These are phyloP conservation scores for Drosophila burlai DNA, from an alignment of 1,140 invertebrate genomes.

Conservation along the genomic window DNA sequence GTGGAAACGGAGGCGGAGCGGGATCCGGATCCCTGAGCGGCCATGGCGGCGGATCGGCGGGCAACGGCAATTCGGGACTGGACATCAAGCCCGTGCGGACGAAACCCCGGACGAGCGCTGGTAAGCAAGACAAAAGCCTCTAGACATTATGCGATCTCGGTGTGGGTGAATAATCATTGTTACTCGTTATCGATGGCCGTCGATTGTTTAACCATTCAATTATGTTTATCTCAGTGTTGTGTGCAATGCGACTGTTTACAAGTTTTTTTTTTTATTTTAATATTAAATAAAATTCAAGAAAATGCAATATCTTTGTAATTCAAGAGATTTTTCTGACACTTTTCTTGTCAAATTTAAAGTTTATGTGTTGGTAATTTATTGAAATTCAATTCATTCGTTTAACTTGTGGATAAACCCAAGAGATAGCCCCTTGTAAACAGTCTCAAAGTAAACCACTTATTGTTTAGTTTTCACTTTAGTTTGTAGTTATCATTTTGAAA, in stretches of 20 bases:
- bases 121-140: conserved; percentile 85
- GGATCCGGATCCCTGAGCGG: conserved; percentile 38
- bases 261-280: no score
- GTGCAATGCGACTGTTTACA: conserved; percentile 24
- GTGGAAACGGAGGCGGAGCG: conserved; percentile 30
- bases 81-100: conserved; percentile 84
- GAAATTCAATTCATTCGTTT: neutral
- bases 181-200: conserved; percentile 51
- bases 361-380: neutral
- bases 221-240: conserved; percentile 52
- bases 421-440: conserved; percentile 12
- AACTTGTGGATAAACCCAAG: neutral
- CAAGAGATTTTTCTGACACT: neutral
- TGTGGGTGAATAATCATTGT: conserved; percentile 83
- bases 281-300: no score
- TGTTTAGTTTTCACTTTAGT: conserved; percentile 61
- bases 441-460: conserved; percentile 38
- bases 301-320: neutral
- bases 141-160: conserved; percentile 70
- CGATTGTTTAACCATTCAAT: conserved; percentile 57
- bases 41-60: conserved; percentile 30
- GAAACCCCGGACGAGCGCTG: conserved; percentile 84
- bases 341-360: neutral
- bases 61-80: conserved; percentile 29
- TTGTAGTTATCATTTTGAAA: conserved; percentile 52